Evolutionary conservation across 2,888 invertebrate genomes (phyloP), one percentile per base, ranked within the genome.

Genomic region (Alitta virens): DNA sequence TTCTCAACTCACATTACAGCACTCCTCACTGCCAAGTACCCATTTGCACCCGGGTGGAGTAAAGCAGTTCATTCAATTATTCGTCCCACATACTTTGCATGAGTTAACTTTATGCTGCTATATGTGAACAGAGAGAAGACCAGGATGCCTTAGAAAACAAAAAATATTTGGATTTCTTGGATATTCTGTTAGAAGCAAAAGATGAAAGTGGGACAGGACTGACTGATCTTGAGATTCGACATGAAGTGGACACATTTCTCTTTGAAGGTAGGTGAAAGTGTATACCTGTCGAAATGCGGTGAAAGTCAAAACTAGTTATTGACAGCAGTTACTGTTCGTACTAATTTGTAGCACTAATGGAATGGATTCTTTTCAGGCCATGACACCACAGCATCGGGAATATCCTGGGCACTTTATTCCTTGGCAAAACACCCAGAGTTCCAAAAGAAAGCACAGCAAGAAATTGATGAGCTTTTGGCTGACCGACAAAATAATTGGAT

Each of bases 241-340:
- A 73, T 58, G 77, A 74, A 69, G 76, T 76, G 0, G 74, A 76
- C 57, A 76, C 75, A 1, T 65, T 69, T 38, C 50, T 69, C 23
- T 69, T 69, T 65, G 69, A 67, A 66, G 78, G 76, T 66, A 16
- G 12, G 33, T 21, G 5, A 12, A 5, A 46, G 21, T 16, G 5
- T 46, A 18, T n/a, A n/a, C n/a, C n/a, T n/a, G n/a, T n/a, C n/a
- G n/a, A n/a, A n/a, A 18, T 46, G 5, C n/a, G 3, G 21, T 9
- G 9, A 46, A 46, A 7, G 9, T 12, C n/a, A 46, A n/a, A 46
- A 21, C 21, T 7, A 7, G 5, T 46, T 18, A 46, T 21, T 46
- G 7, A n/a, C 21, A 12, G 12, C 5, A 33, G 5, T 33, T 12
- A 7, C 33, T 33, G 33, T 33, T 7, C 33, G n/a, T n/a, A n/a